Percentiles rank a stretch among this genome's conserved stretches.
Conservation (phyloP, 2,888 invertebrate genomes). For the Rhagonycha lutea region DNA sequence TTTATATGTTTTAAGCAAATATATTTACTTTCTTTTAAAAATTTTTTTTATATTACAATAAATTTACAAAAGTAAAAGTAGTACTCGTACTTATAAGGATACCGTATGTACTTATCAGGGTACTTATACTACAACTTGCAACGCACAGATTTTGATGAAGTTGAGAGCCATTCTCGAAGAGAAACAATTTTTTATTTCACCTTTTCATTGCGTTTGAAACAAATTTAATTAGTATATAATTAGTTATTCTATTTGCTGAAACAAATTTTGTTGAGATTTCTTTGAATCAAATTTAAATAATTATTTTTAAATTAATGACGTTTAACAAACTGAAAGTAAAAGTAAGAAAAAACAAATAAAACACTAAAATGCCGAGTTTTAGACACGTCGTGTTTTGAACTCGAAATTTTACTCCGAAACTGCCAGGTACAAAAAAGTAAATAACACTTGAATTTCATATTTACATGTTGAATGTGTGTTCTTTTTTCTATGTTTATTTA, state of each 20-base stretch:
- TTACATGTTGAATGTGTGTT: too few relatives aligned
- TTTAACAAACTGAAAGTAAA: too few relatives aligned
- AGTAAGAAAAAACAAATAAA: too few relatives aligned
- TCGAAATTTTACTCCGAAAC: too few relatives aligned
- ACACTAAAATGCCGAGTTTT: too few relatives aligned
- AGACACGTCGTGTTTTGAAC: too few relatives aligned
- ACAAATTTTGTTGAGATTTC: neutral
- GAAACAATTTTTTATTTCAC: neutral
- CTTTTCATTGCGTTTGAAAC: neutral
- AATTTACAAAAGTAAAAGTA: neutral
- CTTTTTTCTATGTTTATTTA: too few relatives aligned
- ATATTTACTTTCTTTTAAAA: neutral
- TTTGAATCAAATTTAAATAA: neutral
- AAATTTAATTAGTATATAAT: neutral
- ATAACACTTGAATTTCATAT: too few relatives aligned
- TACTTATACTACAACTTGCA: conserved; percentile 1
- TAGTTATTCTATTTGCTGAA: neutral
- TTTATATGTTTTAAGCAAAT: conserved; percentile 9
- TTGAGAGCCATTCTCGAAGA: neutral
- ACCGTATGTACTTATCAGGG: too few relatives aligned
- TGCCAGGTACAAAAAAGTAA: too few relatives aligned
- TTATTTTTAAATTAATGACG: neutral
- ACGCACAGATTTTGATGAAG: neutral
- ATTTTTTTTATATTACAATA: neutral
- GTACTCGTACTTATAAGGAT: neutral